Evolutionary conservation across 1,140 invertebrate genomes (phyloP), one percentile per base, ranked within the genome.

Genomic region (Helicoverpa armigera): DNA sequence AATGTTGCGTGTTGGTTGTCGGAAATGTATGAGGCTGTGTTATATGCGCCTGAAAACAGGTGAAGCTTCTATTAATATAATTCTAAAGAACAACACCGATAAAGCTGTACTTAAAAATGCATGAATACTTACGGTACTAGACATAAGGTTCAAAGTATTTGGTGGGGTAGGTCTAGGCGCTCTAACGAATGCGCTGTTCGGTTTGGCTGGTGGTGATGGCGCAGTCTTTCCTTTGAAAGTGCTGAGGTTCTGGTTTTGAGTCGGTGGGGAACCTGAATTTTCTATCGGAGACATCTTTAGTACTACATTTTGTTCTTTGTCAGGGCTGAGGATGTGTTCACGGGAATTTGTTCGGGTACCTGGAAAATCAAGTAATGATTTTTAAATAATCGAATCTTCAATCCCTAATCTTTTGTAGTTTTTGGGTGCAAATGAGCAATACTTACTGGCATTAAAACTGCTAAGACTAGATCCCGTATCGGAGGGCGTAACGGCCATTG

Each of bases 121-220:
- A 12, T 13, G 51, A n/a, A 73, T 76, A 93, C 95, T 94, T 91
- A 95, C 95, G 79, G 95, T 94, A 91, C 94, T 96, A 65, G 95
- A 94, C 89, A 94, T 96, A 75, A 98, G 95, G 94, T 98, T 98
- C 81, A 98, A 92, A 16, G 97, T 98, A 88, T 98, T 98, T 5
- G 97, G 97, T 82, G 97, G 97, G 78, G 97, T 97, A 0, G 97
- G 97, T 86, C 97, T 95, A n/a, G 96, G 96, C 54, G 96, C 96
- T 88, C 97, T 94, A 58, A 96, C 86, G 81, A 95, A 95, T 31
- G 89, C 85, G 69, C 89, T 88, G 60, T 80, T 92, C 16, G 94
- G 93, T 79, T 94, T 94, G 50, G 91, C 91, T 35, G 95, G 92
- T 14, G 96, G 95, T 10, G 95, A 95, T n/a, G 95, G 95, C 3